phyloP scores from a whole-genome alignment of 2,113 vertebrate species.

The Paramisgurnus dabryanus region DNA sequence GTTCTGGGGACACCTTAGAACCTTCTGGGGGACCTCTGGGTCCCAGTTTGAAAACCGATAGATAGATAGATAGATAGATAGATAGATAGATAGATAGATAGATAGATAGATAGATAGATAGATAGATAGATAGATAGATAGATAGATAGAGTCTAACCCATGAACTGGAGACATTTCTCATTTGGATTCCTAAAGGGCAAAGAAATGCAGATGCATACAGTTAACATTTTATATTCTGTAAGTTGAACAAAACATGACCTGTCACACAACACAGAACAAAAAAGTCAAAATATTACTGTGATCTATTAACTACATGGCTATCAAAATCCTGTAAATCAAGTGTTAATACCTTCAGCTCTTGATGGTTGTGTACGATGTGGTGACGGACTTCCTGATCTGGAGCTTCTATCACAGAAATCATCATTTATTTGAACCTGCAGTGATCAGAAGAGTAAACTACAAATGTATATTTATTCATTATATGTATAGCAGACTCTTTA shows the following conservation, averaged over 20 bases:
- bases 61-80: too few relatives aligned
- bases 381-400: slow-evolving; percentile 13
- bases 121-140: neutral
- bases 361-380: neutral
- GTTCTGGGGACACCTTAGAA: too few relatives aligned
- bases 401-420: slow-evolving; percentile 18
- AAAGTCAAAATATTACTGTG: neutral
- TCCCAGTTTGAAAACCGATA: too few relatives aligned
- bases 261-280: neutral
- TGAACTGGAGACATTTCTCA: slow-evolving; percentile 41
- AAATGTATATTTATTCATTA: too few relatives aligned
- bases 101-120: too few relatives aligned
- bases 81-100: too few relatives aligned
- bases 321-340: too few relatives aligned
- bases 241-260: neutral
- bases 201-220: neutral
- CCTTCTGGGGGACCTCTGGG: too few relatives aligned
- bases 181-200: neutral
- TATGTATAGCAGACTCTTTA: too few relatives aligned
- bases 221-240: slow-evolving; percentile 26
- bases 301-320: too few relatives aligned
- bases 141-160: slow-evolving; percentile 50
- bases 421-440: neutral
- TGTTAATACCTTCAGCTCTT: slow-evolving; percentile 4
- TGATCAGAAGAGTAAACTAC: too few relatives aligned